A percentile compares a stretch with the other conserved stretches of the same genome.
phyloP scores from a whole-genome alignment of 2,113 vertebrate species.

The Pimephales promelas region DNA sequence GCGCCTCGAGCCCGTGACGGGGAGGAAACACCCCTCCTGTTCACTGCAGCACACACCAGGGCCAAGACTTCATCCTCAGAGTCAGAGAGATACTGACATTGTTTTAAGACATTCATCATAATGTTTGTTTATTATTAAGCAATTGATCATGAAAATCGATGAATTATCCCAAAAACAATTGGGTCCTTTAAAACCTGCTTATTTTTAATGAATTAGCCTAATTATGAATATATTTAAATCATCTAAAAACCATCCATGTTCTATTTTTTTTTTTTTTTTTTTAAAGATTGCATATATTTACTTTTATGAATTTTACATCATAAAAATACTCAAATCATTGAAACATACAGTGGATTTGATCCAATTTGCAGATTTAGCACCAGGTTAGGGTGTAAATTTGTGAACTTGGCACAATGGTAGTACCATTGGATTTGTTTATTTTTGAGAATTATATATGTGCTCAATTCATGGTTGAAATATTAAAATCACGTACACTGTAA shows the following conservation, averaged over 20 bases:
- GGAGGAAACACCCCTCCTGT: neutral
- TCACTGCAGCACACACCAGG: neutral
- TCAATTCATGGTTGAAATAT: neutral
- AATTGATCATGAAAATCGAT: too few species aligned
- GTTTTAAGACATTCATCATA: neutral
- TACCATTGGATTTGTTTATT: neutral
- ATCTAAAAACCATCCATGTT: neutral
- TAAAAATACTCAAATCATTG: neutral
- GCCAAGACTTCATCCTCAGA: conserved; percentile 24
- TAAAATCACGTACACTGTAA: neutral
- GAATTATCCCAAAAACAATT: too few species aligned
- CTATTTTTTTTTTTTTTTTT: neutral
- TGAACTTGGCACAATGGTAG: too few species aligned
- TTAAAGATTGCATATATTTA: neutral
- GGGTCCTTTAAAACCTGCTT: neutral
- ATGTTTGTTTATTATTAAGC: too few species aligned
- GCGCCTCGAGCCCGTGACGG: conserved; percentile 66
- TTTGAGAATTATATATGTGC: neutral
- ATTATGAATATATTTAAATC: too few species aligned
- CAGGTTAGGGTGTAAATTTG: too few species aligned
- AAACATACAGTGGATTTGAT: neutral
- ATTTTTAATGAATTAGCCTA: neutral
- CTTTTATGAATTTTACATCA: neutral
- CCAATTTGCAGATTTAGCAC: neutral
- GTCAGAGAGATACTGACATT: conserved; percentile 5